Base-by-base conservation (phyloP, 2,888 invertebrate species). In the Apodemia hepburni region DNA sequence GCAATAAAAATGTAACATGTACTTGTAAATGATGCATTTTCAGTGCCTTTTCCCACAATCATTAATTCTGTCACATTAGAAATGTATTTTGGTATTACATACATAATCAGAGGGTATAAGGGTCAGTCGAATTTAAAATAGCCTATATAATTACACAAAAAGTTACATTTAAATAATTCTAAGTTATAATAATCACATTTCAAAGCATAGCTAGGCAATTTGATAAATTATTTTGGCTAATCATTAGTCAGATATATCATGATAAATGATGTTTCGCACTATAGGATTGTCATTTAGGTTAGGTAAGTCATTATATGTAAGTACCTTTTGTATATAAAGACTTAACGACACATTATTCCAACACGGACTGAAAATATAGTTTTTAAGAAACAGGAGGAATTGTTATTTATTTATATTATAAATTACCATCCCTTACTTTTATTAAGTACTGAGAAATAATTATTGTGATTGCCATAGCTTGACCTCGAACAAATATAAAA, bases 381-480 rank as follows among this genome's bases (percentile, higher is more conserved):
- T 68, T 65, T 69, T 73, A 70, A 70, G 64, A 62, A 61, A 61
- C 69, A 73, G 70, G 65, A 75, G 68, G 65, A 66, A 75, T 78
- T 68, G 66, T 72, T 73, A 73, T 73, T 73, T 73, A 73, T 72
- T 74, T 68, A 71, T 68, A 71, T 68, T 68, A 67, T 65, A 67
- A 68, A 72, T 64, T 64, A 68, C 62, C 67, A 65, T 68, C 62
- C 64, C 65, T 66, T 68, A 66, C 69, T 65, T 71, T 68, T 64
- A 66, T 63, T 69, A 65, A 61, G 66, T 67, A 67, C 64, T 69
- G 64, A 64, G 65, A 73, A 73, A 73, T 74, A 70, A 80, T 75
- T 76, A 78, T 78, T 81, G 78, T 77, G 76, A 84, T 85, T 82
- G 85, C 84, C 85, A 85, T 85, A 84, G 82, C 82, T 77, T 74